Evolutionary conservation across 2,113 vertebrate species (phyloP).

Genomic region (Gallinago jamesoni): DNA sequence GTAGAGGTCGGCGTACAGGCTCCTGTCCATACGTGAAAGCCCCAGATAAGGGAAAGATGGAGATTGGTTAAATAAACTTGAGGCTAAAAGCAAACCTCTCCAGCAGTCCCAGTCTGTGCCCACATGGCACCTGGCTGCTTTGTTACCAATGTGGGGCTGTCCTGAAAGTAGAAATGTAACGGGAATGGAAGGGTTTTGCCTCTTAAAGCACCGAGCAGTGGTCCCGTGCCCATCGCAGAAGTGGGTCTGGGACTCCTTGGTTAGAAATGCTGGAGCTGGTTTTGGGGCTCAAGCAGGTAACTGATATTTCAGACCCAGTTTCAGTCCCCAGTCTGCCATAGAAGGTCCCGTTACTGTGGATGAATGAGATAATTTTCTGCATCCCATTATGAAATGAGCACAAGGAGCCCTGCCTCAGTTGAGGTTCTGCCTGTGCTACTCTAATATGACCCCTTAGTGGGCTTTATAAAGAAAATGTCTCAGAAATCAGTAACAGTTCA

Average conservation of each 20-base stretch:
- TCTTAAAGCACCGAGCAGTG: background rate
- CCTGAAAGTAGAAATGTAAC: background rate
- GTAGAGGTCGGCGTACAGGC: background rate
- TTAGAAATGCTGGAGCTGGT: background rate
- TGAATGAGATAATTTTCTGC: background rate
- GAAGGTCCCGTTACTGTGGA: accelerated
- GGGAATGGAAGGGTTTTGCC: background rate
- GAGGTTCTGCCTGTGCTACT: background rate
- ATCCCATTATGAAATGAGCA: background rate
- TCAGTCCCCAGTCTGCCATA: background rate
- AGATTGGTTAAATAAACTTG: background rate
- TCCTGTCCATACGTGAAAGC: background rate
- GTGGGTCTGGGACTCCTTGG: background rate
- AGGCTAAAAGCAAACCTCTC: background rate
- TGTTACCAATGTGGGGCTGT: background rate
- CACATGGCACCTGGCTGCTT: background rate
- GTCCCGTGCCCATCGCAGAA: background rate
- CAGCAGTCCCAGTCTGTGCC: background rate
- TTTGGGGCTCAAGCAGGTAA: background rate
- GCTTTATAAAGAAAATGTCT: background rate
- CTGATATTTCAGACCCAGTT: background rate
- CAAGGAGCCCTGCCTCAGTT: background rate
- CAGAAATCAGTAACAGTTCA: background rate
- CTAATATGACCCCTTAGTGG: background rate
- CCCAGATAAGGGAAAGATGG: background rate